Base-by-base conservation (phyloP, 1,140 invertebrate genomes). In the Telenomus remus region DNA sequence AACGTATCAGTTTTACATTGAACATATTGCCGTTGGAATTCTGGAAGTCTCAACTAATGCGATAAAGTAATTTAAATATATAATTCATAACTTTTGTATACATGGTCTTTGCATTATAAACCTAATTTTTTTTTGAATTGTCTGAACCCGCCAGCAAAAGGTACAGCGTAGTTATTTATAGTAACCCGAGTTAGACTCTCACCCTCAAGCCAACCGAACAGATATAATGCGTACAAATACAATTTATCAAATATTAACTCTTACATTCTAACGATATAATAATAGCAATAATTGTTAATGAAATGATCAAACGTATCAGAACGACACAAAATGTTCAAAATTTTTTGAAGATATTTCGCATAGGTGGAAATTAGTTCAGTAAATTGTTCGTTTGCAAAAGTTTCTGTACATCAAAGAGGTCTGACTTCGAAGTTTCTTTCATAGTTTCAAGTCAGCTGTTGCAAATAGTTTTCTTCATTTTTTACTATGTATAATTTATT, bases 131-230 rank as follows among this genome's bases (percentile, higher is more conserved):
- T 11, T 60, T 4, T 60, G 71, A 78, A 78, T 72, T 27, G 19
- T 27, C 19, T 60, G 56, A 57, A 76, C 80, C 82, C 84, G 82
- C 79, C 83, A 84, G 85, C 83, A 83, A 87, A 88, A 88, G 87
- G 87, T 88, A 88, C 87, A 87, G 85, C 86, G 87, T 88, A 88
- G 86, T 27, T 27, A 27, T 88, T 88, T 87, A 85, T 87, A 87
- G 84, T 88, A 88, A 88, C 87, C 85, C 86, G 87, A 87, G 85
- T 87, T 88, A 88, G 86, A 88, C 87, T 88, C 87, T 88, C 87
- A 82, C 86, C 86, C 85, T 87, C 85, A 87, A 87, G 85, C 87
- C 87, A 88, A 88, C 85, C 86, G 86, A 87, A 88, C 86, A 88
- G 84, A 87, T 87, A 86, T 87, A 88, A 82, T 87, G 84, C 85